phyloP scores from a whole-genome alignment of 2,113 vertebrate genomes.

The Microcebus lehilahytsara region DNA sequence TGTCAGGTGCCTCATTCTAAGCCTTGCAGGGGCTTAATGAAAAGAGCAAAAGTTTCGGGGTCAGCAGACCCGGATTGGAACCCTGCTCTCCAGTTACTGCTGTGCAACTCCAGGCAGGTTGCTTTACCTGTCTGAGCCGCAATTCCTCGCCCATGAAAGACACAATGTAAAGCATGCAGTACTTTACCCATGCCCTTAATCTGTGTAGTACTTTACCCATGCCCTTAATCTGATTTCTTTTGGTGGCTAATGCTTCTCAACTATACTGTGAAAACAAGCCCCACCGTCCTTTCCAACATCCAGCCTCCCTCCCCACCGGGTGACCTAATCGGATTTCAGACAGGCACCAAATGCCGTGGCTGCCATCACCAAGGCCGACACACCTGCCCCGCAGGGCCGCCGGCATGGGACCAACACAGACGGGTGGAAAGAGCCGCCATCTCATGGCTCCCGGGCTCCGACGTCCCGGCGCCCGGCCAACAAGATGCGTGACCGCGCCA shows the following conservation, averaged over 20 bases:
- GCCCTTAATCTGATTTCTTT: background rate
- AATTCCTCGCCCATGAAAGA: background rate
- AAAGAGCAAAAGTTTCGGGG: background rate
- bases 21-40: background rate
- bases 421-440: background rate
- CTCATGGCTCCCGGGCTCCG: background rate
- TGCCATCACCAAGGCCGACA: background rate
- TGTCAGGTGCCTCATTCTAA: background rate
- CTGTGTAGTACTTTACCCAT: too few species aligned
- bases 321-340: background rate
- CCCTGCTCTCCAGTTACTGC: background rate
- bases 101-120: background rate
- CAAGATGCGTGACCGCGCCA: background rate
- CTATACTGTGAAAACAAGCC: background rate
- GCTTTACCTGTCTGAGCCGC: background rate
- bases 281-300: background rate
- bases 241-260: background rate
- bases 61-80: background rate
- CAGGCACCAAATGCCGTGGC: too few species aligned
- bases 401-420: background rate
- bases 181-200: background rate
- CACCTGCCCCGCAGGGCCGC: background rate
- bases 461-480: background rate
- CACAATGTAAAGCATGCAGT: accelerated
- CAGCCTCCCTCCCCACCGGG: too few species aligned